Evolutionary conservation across 2,113 vertebrate genomes (phyloP), one percentile per base, ranked within the genome.

Genomic region (Cephalopholis sonnerati): DNA sequence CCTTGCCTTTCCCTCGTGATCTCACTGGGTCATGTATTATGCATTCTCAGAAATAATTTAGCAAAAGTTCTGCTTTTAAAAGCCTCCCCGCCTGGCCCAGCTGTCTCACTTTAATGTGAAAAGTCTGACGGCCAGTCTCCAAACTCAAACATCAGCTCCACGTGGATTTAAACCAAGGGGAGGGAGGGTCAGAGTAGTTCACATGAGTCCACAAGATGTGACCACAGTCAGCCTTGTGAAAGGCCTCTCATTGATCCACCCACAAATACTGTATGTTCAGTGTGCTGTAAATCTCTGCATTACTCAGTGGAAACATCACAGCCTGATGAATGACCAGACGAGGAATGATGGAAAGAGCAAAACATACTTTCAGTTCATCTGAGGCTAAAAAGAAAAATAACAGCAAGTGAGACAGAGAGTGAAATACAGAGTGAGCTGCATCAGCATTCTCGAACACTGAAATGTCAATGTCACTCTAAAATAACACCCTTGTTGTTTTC

Each of bases 41-140:
- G 89, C 77, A 94, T 91, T 71, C 78, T 93, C 88, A 92, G 92
- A 89, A 95, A 95, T 95, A 79, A 95, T 95, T 95, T 53, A 94
- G 81, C 54, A 77, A 91, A 94, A 85, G 77, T 90, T 69, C 81
- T 89, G 88, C 86, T 87, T 92, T 92, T 94, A 89, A 93, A 93
- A 92, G 89, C 90, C 79, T 89, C 70, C 20, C 58, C 41, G 53
- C 55, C 86, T 13, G 17, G 53, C 50, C 63, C 55, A 39, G 81
- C 91, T 84, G 90, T 77, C 81, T 83, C 16, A 18, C 84, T 86
- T 68, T 65, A 77, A 87, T 87, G 74, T 77, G 62, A 71, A 83
- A 68, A 55, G 57, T 84, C 48, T 61, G 78, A 87, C 27, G 27
- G 57, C 77, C 27, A 11, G 72, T 11, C 48, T 82, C 69, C 20